Evolutionary conservation across 1,140 invertebrate species (phyloP), one percentile per base, ranked within the genome.

Genomic region (Bombus vancouverensis): DNA sequence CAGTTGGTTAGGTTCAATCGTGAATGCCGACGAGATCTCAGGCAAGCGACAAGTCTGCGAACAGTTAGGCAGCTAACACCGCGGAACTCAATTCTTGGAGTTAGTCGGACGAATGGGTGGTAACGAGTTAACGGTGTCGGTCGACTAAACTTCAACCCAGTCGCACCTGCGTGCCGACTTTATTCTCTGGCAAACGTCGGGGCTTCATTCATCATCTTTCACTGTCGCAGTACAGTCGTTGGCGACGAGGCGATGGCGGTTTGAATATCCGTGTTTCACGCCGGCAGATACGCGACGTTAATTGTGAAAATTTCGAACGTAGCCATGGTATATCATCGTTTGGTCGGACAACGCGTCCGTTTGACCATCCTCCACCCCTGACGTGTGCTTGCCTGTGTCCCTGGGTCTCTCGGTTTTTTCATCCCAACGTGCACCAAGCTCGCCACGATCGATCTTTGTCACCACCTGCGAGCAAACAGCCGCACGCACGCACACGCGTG

Each of bases 381-480:
- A 15, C 37, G 42, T 39, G 34, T 62, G 62, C 70, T 37, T 5
- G 39, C 25, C 70, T 37, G 13, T 37, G 42, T 57, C 42, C 37
- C 70, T 15, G 9, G 13, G 32, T 4, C 2, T 32, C 37, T n/a
- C 37, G 47, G 28, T 73, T 86, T 77, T 77, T 78, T 78, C 81
- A 83, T 79, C 80, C 79, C 28, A 62, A 62, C 57, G 37, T 47
- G 57, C 81, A 62, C 59, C 82, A 57, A 77, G 28, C 34, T 65
- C 39, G 57, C 62, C 59, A 13, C 86, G 86, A 87, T 87, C 86
- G 86, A 87, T 87, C 86, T 87, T 87, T 87, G 86, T 87, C 86
- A 87, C 86, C 86, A 84, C 83, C 80, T 87, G 73, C 72, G 71
- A 85, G 39, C 81, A 87, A 73, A 84, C 85, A 83, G 53, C 70